Evolutionary conservation across 2,113 vertebrate species (phyloP).

Genomic region (Eurystomus gularis): DNA sequence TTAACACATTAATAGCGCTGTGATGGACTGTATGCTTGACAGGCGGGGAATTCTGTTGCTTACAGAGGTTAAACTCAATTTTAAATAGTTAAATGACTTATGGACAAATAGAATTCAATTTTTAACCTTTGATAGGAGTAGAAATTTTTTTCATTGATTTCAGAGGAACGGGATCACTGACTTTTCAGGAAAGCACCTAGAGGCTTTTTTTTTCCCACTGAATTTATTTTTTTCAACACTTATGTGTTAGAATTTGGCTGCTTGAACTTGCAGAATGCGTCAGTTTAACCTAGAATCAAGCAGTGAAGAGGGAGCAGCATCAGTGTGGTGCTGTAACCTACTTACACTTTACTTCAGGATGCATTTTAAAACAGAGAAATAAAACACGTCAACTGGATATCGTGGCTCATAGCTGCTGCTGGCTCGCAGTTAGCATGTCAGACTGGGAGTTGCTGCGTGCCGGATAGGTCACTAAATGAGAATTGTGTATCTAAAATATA

Average conservation of each 20-base stretch:
- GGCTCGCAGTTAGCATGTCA: neutral
- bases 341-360: neutral
- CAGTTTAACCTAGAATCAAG: constrained; percentile 3
- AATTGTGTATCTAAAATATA: neutral
- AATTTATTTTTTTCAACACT: neutral
- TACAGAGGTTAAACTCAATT: neutral
- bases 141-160: neutral
- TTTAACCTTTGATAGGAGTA: neutral
- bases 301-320: neutral
- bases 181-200: neutral
- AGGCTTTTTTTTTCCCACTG: neutral
- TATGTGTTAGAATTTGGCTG: neutral
- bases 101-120: neutral
- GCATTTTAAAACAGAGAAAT: neutral
- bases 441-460: neutral
- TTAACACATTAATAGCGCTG: neutral
- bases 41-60: neutral
- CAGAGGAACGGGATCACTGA: neutral
- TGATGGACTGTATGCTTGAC: neutral
- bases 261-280: constrained; percentile 3
- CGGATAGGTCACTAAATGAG: neutral
- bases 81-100: neutral
- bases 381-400: neutral
- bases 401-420: neutral
- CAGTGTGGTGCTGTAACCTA: neutral